Base-by-base conservation (phyloP, 37 sponge, comb jelly and placozoan species). In the Geodia barretti region DNA sequence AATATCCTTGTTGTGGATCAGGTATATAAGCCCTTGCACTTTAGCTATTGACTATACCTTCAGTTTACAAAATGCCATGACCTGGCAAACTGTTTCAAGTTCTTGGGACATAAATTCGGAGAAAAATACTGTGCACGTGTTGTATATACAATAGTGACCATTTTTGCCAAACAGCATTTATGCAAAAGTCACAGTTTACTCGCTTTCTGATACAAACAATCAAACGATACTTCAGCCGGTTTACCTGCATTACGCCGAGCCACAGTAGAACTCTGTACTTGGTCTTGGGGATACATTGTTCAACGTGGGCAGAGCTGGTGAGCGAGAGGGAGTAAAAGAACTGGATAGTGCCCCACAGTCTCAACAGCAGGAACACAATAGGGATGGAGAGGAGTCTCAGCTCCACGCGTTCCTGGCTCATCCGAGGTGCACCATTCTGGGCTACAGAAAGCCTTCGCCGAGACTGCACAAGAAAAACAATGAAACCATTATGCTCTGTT, bases 301-400 rank as follows among this genome's bases (percentile, higher is more conserved):
- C 20, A 11, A 74, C 43, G 31, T 68, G 68, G n/a, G n/a, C 61
- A 1, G 23, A n/a, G 47, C 35, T 65, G 36, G 73, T 30, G 11
- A 42, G 24, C 14, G 42, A 31, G 3, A 86, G 4, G 39, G 72
- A 68, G 41, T 70, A 79, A 66, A 86, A 86, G 81, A 86, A 79
- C 47, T 81, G 88, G 21, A 81, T 65, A 24, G 82, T 74, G 5
- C 88, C 88, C 88, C 88, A 87, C 30, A 87, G 74, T 64, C 88
- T 59, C 21, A 87, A 82, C 30, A 87, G 34, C 1, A 87, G 36
- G 35, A 87, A 87, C 72, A 74, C 76, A 3, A 87, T 5, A 3
- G 88, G 88, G 5, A 87, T 81, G n/a, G 74, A 39, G 2, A 78
- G 73, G 8, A 87, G 82, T 31, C 73, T 26, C 1, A 63, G 28